These are phyloP conservation scores for Macroramphosus scolopax DNA, from an alignment of 2,797 vertebrate species.

Conservation along the genomic window DNA sequence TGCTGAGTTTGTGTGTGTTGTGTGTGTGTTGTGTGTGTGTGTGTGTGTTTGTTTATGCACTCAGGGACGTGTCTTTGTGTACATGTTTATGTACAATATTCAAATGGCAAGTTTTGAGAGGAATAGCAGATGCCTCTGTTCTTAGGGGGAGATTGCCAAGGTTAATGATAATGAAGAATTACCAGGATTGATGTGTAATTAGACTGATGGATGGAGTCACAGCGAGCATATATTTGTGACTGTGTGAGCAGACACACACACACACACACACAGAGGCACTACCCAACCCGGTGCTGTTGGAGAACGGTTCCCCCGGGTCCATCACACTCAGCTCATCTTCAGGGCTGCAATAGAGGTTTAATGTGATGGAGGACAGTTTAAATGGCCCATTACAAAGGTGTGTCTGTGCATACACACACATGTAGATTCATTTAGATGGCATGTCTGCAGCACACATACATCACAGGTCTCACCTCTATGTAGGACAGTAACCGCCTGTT, in stretches of 20 bases:
- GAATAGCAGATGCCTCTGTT: constrained; percentile 76
- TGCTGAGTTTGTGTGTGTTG: too few relatives aligned
- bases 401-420: not conserved
- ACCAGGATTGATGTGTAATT: constrained; percentile 80
- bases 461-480: too few relatives aligned
- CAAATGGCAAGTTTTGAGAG: constrained; percentile 68
- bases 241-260: not conserved
- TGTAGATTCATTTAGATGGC: constrained; percentile 5
- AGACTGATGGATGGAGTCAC: constrained; percentile 79
- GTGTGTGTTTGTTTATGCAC: constrained; percentile 9
- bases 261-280: not conserved
- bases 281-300: constrained; percentile 14
- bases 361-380: constrained; percentile 48
- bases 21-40: too few relatives aligned
- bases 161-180: constrained; percentile 83
- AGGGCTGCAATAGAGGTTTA: constrained; percentile 38
- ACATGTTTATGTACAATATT: constrained; percentile 24
- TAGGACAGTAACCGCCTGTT: too few relatives aligned
- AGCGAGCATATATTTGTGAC: constrained; percentile 30
- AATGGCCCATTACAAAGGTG: constrained; percentile 8
- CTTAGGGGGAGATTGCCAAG: constrained; percentile 77
- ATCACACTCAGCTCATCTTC: constrained; percentile 44
- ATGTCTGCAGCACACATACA: too few relatives aligned
- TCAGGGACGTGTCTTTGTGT: constrained; percentile 26
- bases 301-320: constrained; percentile 29